Base-by-base conservation (phyloP, 1,140 invertebrate genomes). In the Coenobita brevimanus region DNA sequence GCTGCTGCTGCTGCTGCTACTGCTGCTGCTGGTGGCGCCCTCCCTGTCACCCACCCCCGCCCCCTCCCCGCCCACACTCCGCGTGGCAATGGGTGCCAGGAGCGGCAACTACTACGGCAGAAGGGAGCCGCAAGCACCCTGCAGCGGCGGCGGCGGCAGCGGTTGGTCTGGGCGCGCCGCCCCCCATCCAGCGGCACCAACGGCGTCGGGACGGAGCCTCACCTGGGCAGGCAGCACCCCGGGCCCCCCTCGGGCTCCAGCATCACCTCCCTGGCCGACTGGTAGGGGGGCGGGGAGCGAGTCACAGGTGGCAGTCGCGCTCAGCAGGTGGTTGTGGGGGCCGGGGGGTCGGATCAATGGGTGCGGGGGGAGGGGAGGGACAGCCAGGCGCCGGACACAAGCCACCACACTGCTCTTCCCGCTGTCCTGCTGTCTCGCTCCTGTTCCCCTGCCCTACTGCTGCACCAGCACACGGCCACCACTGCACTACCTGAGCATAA, bases 271-370 rank as follows among this genome's bases (percentile, higher is more conserved):
- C 57, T 43, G 76, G 46, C 76, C 27, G 81, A 15, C 36, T 3
- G 30, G 81, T 27, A 33, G 75, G 71, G 54, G 71, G 69, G 30
- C 36, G 4, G 67, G 41, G 17, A 24, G 81, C 36, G 46, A 33
- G 69, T 75, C 82, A 84, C 82, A 84, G 82, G 82, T 84, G 82
- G 82, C 67, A 41, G 82, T 54, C 67, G 67, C 54, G 82, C 69
- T 84, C 82, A 84, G 82, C 82, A 84, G 82, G 82, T 84, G 82
- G 82, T 84, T 84, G 82, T 71, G 38, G n/a, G 76, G 76, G 64
- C 38, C 6, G 64, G 67, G 81, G 82, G 38, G 82, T 17, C 69
- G 60, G 82, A 84, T 84, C 82, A 84, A 84, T 84, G 82, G 76
- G 81, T 57, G 46, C 67, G 41, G 64, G 41, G 54, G 69, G 82